phyloP scores from a whole-genome alignment of 2,113 vertebrate genomes.

The Peromyscus leucopus region DNA sequence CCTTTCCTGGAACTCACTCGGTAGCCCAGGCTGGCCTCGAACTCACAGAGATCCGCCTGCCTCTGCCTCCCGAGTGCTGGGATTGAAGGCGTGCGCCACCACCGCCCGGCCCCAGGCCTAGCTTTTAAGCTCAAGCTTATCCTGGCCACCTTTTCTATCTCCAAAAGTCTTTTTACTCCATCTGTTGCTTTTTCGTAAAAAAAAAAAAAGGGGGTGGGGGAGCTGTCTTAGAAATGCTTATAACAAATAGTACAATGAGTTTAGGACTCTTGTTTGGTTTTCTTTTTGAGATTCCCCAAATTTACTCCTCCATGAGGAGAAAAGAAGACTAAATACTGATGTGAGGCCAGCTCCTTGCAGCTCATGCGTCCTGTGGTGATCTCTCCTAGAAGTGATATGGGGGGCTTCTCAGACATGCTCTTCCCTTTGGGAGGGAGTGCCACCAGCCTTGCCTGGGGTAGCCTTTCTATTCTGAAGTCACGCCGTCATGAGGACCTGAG shows the following conservation, averaged over 20 bases:
- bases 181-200: slow-evolving; percentile 52
- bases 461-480: background rate
- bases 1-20: too few relatives aligned
- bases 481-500: background rate
- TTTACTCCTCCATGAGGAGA: slow-evolving; percentile 36
- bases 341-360: background rate
- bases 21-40: too few relatives aligned
- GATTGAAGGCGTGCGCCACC: too few relatives aligned
- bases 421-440: background rate
- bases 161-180: slow-evolving; percentile 10
- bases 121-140: background rate
- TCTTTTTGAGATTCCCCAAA: slow-evolving; percentile 49
- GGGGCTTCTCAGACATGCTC: background rate
- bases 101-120: background rate
- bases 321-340: slow-evolving; percentile 7
- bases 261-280: slow-evolving; percentile 55
- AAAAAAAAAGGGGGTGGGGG: background rate
- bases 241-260: slow-evolving; percentile 5
- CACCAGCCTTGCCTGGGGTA: background rate
- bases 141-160: slow-evolving; percentile 80
- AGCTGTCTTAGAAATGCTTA: slow-evolving; percentile 24
- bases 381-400: background rate
- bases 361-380: background rate
- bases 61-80: too few relatives aligned
- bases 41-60: too few relatives aligned